Conservation (phyloP, 2,888 invertebrate genomes). For the Dichetophora obliterata region DNA sequence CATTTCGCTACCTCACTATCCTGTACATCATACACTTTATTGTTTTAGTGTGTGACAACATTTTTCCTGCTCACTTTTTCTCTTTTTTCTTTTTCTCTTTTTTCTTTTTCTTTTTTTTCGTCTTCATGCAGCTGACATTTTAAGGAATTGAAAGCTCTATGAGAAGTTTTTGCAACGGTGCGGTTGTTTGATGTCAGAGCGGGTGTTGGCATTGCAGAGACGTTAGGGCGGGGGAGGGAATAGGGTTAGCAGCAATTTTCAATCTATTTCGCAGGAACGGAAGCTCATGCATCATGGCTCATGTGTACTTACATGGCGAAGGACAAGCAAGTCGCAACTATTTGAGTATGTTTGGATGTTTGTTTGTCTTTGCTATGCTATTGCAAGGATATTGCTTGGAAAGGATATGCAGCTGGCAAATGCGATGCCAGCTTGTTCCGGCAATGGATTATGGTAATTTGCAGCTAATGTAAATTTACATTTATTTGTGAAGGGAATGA, state of each 20-base stretch:
- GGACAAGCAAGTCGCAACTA: slow-evolving; percentile 25
- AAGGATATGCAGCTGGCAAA: slow-evolving; percentile 39
- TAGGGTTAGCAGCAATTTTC: not conserved
- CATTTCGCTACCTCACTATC: no score
- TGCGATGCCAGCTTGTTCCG: slow-evolving; percentile 47
- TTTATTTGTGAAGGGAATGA: not conserved
- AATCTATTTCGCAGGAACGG: slow-evolving; percentile 9
- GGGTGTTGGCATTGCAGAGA: not conserved
- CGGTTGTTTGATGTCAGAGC: not conserved
- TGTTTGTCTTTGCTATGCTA: slow-evolving; percentile 26
- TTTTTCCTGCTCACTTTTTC: not conserved
- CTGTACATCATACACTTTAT: not conserved
- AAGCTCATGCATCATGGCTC: slow-evolving; percentile 28
- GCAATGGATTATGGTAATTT: slow-evolving; percentile 52
- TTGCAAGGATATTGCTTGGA: slow-evolving; percentile 19
- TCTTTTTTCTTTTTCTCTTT: not conserved
- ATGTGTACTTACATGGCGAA: slow-evolving; percentile 27
- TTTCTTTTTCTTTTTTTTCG: no score
- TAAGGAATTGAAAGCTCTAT: not conserved
- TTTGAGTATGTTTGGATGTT: slow-evolving; percentile 27
- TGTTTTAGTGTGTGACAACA: not conserved
- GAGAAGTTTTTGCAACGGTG: not conserved
- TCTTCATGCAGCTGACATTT: not conserved
- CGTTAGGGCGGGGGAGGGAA: not conserved
- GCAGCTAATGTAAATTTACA: slow-evolving; percentile 47